Evolutionary conservation across 2,113 vertebrate species (phyloP).

Genomic region (Casuarius casuarius): DNA sequence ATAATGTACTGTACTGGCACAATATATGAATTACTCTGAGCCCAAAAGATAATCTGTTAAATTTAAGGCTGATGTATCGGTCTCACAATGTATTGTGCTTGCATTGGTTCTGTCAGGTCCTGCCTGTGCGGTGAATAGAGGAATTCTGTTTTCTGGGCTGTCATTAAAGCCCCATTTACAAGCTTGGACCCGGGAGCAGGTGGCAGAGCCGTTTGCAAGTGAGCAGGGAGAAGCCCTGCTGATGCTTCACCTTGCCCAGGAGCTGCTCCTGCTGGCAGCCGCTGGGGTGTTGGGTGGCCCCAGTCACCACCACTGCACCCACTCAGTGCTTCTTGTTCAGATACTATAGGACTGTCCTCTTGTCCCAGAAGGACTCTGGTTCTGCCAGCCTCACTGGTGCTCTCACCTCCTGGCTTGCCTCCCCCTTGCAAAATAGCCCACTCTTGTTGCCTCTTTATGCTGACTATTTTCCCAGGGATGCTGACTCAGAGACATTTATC

Average conservation of each 20-base stretch:
- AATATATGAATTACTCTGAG: not conserved
- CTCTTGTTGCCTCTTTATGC: not conserved
- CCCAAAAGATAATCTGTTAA: not conserved
- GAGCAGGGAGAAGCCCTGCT: not conserved
- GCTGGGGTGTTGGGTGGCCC: too few species aligned
- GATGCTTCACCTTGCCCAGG: not conserved
- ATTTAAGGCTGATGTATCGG: rapidly evolving
- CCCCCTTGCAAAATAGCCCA: not conserved
- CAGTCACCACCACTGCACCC: not conserved
- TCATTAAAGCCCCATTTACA: not conserved
- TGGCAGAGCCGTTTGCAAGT: not conserved
- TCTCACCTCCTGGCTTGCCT: not conserved
- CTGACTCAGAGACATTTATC: not conserved
- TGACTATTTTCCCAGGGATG: not conserved
- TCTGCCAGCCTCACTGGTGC: not conserved
- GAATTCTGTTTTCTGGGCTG: not conserved
- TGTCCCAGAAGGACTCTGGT: not conserved
- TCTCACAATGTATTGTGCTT: not conserved
- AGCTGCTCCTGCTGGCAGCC: not conserved
- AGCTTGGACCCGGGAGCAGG: rapidly evolving
- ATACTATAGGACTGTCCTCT: not conserved
- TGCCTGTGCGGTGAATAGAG: not conserved
- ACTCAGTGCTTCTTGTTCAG: not conserved
- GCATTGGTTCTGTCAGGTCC: not conserved
- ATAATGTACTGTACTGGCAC: not conserved